Evolutionary conservation across 2,113 vertebrate genomes (phyloP), one percentile per base, ranked within the genome.

Genomic region (Ageneiosus marmoratus): DNA sequence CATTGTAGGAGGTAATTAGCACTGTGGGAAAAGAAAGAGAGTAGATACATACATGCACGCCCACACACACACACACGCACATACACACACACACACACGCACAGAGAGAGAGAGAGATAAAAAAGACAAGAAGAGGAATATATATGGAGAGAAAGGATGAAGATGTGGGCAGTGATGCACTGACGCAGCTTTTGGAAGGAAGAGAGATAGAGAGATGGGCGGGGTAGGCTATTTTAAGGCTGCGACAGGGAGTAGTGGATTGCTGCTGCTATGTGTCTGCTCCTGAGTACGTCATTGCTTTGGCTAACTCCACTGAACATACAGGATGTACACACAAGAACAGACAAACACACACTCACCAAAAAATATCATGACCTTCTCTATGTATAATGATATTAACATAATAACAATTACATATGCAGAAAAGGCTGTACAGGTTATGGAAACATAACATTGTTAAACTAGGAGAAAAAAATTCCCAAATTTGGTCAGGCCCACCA

Each of bases 101-200:
- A 74, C 27, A 62, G 27, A 74, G 5, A 34, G 1, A 76, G 51
- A n/a, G 32, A 74, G 56, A 48, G 69, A 46, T n/a, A n/a, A n/a
- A n/a, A n/a, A n/a, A n/a, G n/a, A 78, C 20, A 46, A 65, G 41
- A 32, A 84, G 41, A 70, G 74, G n/a, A 83, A 63, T 20, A 48
- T 53, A 81, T 75, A 74, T 32, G 12, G 46, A 80, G 77, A 83
- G 82, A 81, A 69, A 83, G 44, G 65, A 75, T 81, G 79, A 79
- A 69, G 83, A 80, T 83, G 80, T 69, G 76, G 76, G 70, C 60
- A 75, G 82, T 58, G 80, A 80, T 60, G 62, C 69, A 82, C 75
- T 87, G 82, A 87, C 82, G 74, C 79, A 84, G 86, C 81, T 77
- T 83, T 58, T 84, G 80, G 80, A 69, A 85, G 80, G 41, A 81